phyloP scores from a whole-genome alignment of 2,888 invertebrate species.

The Drosophila rellima region DNA sequence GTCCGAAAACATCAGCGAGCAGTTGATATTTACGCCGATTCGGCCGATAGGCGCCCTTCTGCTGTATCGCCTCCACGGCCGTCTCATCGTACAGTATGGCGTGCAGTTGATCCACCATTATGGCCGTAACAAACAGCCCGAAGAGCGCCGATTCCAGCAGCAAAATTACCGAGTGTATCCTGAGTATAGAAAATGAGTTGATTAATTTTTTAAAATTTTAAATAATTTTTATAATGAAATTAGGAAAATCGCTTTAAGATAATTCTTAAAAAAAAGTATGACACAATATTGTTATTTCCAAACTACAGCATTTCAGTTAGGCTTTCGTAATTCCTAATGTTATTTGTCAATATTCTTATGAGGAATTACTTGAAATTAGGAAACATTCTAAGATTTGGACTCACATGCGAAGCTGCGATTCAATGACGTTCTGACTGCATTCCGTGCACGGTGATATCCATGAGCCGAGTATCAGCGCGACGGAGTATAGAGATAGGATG shows the following conservation, averaged over 20 bases:
- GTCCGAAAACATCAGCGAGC: conserved; percentile 92
- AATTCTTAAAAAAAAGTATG: no score
- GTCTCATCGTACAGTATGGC: conserved; percentile 94
- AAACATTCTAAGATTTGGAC: conserved; percentile 73
- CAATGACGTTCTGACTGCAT: conserved; percentile 88
- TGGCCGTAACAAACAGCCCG: conserved; percentile 94
- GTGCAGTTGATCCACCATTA: conserved; percentile 94
- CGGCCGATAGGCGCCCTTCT: conserved; percentile 89
- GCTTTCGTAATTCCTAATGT: no score
- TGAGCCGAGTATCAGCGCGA: conserved; percentile 90
- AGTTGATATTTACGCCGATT: conserved; percentile 89
- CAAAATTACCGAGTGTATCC: conserved; percentile 93
- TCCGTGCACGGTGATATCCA: conserved; percentile 91
- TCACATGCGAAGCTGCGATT: conserved; percentile 92
- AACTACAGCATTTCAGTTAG: background rate
- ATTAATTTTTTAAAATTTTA: background rate
- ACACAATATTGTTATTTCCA: background rate
- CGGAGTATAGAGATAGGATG: conserved; percentile 88
- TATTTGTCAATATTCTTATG: background rate
- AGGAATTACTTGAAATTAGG: no score
- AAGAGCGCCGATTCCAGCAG: conserved; percentile 93
- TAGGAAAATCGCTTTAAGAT: no score
- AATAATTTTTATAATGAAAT: no score
- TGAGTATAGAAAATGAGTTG: conserved; percentile 79
- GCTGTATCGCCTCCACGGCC: conserved; percentile 91